phyloP scores from a whole-genome alignment of 2,888 invertebrate species.

The Watsonalla binaria region DNA sequence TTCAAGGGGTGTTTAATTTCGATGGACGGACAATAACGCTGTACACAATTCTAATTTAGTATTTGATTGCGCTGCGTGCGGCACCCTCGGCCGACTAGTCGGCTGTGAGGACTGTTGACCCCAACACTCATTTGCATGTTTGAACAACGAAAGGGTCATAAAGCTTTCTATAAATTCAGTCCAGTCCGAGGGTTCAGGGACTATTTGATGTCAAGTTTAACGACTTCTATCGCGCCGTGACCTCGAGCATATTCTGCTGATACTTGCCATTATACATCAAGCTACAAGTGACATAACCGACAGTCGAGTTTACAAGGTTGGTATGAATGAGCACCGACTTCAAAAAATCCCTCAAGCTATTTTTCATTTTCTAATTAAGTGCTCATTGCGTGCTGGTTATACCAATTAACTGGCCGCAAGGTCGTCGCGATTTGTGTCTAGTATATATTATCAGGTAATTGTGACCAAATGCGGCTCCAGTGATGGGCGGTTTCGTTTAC shows the following conservation, averaged over 20 bases:
- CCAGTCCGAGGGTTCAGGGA: conserved; percentile 29
- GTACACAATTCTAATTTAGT: conserved; percentile 46
- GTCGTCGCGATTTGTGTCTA: conserved; percentile 33
- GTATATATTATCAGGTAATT: conserved; percentile 28
- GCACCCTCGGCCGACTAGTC: conserved; percentile 20
- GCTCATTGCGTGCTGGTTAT: conserved; percentile 29
- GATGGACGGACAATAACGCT: conserved; percentile 40
- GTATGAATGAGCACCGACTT: too few relatives aligned
- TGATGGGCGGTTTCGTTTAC: conserved; percentile 17
- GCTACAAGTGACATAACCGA: conserved; percentile 11
- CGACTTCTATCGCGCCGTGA: conserved; percentile 40
- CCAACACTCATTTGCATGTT: conserved; percentile 31
- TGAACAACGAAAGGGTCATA: conserved; percentile 31
- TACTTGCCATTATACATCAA: conserved; percentile 20
- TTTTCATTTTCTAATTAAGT: conserved; percentile 1
- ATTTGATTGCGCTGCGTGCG: conserved; percentile 39
- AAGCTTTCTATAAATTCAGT: conserved; percentile 49
- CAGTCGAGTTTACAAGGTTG: too few relatives aligned
- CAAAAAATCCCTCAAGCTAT: too few relatives aligned
- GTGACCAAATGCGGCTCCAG: conserved; percentile 40
- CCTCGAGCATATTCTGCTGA: conserved; percentile 18
- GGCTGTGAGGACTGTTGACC: conserved; percentile 32
- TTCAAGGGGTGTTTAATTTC: conserved; percentile 34
- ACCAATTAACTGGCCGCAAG: conserved; percentile 50
- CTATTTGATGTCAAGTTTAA: conserved; percentile 44